phyloP scores from a whole-genome alignment of 2,888 invertebrate genomes.

The Archips xylosteana region DNA sequence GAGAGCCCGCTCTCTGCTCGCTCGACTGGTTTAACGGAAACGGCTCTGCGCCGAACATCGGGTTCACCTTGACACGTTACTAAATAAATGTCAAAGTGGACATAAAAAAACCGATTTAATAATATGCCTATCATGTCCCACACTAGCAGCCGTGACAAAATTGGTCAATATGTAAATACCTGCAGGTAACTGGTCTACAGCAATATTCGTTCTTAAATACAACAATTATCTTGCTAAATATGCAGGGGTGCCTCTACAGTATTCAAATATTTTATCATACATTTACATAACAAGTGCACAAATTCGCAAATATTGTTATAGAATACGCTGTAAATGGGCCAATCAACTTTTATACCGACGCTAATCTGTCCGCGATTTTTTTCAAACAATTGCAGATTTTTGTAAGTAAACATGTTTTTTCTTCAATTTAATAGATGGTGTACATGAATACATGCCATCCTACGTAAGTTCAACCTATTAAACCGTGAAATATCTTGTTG shows the following conservation, averaged over 20 bases:
- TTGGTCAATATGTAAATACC: conserved; percentile 1
- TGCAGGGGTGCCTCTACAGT: background rate
- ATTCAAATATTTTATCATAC: background rate
- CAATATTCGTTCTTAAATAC: background rate
- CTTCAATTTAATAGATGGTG: no score
- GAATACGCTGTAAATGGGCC: background rate
- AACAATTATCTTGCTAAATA: background rate
- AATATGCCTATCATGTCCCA: background rate
- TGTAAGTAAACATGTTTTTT: no score
- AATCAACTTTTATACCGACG: no score
- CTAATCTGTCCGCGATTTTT: no score
- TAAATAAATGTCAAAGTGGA: conserved; percentile 55
- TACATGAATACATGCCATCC: no score
- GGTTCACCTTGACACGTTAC: conserved; percentile 64
- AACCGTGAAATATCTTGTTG: no score
- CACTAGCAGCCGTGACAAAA: background rate
- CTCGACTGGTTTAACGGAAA: conserved; percentile 59
- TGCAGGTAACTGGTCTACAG: background rate
- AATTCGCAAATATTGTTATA: no score
- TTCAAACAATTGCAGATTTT: no score
- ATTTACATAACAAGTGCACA: background rate
- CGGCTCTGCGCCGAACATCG: conserved; percentile 47
- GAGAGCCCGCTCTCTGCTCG: conserved; percentile 3
- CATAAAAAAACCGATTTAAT: conserved; percentile 14
- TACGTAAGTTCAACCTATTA: no score